phyloP scores from a whole-genome alignment of 2,888 invertebrate species.

The Macaria notata region DNA sequence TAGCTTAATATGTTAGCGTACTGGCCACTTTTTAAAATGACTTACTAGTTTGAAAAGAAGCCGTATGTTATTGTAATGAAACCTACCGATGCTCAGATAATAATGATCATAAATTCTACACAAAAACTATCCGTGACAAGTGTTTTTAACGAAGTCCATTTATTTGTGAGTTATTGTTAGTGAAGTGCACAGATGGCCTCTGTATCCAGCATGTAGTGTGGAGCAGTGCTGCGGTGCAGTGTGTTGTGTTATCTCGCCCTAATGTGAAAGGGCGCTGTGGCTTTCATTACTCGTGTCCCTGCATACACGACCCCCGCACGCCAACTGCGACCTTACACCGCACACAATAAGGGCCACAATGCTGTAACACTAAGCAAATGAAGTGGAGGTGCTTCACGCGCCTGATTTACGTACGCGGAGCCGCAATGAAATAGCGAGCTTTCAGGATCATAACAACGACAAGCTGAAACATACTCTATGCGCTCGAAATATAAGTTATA shows the following conservation, averaged over 20 bases:
- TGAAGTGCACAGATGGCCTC: too few relatives aligned
- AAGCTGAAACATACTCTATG: constrained; percentile 23
- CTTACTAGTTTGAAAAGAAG: too few relatives aligned
- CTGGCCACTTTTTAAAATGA: too few relatives aligned
- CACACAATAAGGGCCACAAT: constrained; percentile 16
- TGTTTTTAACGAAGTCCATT: too few relatives aligned
- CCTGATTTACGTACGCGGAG: constrained; percentile 45
- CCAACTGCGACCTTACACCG: not conserved
- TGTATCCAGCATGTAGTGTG: not conserved
- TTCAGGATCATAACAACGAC: constrained; percentile 34
- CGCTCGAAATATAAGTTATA: not conserved
- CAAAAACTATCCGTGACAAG: too few relatives aligned
- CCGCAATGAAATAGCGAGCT: constrained; percentile 40
- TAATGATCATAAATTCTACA: too few relatives aligned
- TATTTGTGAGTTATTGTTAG: too few relatives aligned
- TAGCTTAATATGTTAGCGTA: too few relatives aligned
- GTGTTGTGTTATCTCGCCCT: not conserved
- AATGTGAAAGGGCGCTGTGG: not conserved
- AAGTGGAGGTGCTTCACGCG: constrained; percentile 40
- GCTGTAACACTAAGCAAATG: constrained; percentile 7
- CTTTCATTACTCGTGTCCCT: constrained; percentile 1
- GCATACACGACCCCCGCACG: not conserved
- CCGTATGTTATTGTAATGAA: too few relatives aligned
- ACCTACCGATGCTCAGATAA: too few relatives aligned
- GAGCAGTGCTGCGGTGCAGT: not conserved